Evolutionary conservation across 2,113 vertebrate genomes (phyloP), one percentile per base, ranked within the genome.

Genomic region (Sitta europaea): DNA sequence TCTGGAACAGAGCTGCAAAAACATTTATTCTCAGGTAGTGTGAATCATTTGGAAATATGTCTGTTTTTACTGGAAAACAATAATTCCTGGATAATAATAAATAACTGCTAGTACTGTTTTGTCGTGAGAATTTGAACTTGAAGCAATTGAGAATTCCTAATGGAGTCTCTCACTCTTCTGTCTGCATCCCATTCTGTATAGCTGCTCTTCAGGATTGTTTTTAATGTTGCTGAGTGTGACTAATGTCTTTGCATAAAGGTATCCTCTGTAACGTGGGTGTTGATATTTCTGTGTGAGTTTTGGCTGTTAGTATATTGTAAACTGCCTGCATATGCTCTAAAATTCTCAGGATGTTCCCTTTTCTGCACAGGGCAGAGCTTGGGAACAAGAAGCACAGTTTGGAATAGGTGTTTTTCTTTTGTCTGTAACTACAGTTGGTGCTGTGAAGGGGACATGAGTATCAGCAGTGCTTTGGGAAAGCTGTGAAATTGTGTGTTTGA

Each of bases 1-100:
- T 94, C 88, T 95, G 95, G 63, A 97, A 77, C 85, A 67, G 75
- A 94, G 68, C 72, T 94, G 82, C 88, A 84, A 92, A 92, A 61
- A 17, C 89, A 71, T 48, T 83, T 40, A 74, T 95, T 63, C 61
- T 86, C 95, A 94, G 92, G 90, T 96, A 92, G 75, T 76, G 20
- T 96, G 96, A 95, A 54, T 94, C 31, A 88, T 83, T 93, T 95
- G 88, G 63, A 84, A 88, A 81, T 93, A 40, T 10, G 43, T 75
- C 80, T 96, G 54, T 3, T 85, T 95, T 90, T 94, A 62, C 22
- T 75, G 53, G 15, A 76, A 51, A 94, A 65, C 66, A 90, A 1
- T 58, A 47, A 82, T 92, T 88, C 38, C 62, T 90, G 36, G 62
- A 47, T 92, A 50, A 72, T 82, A 53, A 48, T 61, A 76, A 82